Evolutionary conservation across 2,113 vertebrate species (phyloP).

Genomic region (Lycocorax pyrrhopterus): DNA sequence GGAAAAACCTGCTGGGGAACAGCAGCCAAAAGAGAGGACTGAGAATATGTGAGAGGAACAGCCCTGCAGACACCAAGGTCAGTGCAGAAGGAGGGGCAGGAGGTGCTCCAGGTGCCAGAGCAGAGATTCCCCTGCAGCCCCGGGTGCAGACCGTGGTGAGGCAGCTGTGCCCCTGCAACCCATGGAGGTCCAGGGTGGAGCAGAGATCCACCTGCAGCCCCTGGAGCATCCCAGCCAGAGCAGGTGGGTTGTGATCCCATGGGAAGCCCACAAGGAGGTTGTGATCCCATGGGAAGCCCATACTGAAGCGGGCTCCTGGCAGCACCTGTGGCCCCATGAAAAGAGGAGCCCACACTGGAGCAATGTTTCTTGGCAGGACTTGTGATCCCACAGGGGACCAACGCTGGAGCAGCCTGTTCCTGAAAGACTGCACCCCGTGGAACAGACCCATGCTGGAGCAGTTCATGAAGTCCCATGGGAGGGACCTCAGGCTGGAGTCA

Average conservation of each 20-base stretch:
- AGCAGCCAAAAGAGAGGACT: neutral
- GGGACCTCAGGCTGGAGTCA: neutral
- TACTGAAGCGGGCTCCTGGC: neutral
- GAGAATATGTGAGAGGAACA: neutral
- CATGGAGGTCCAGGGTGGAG: accelerated
- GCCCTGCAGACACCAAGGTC: no score
- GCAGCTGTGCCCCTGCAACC: neutral
- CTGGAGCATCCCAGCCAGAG: neutral
- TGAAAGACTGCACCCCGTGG: neutral
- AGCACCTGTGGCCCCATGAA: neutral
- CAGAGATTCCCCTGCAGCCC: neutral
- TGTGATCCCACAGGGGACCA: no score
- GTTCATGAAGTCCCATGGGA: neutral
- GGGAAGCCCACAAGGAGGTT: neutral
- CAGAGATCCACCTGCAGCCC: neutral
- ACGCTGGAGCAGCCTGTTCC: neutral
- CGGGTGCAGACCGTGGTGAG: neutral
- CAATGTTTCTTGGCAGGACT: neutral
- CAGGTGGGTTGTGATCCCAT: neutral
- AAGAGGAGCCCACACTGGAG: neutral
- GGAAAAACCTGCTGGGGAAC: neutral
- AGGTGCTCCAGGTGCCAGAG: accelerated
- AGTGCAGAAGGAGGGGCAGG: neutral
- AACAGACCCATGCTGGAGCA: neutral
- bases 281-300: neutral